Conservation (phyloP, 1,140 invertebrate species). For the Scaptodrosophila lebanonensis region DNA sequence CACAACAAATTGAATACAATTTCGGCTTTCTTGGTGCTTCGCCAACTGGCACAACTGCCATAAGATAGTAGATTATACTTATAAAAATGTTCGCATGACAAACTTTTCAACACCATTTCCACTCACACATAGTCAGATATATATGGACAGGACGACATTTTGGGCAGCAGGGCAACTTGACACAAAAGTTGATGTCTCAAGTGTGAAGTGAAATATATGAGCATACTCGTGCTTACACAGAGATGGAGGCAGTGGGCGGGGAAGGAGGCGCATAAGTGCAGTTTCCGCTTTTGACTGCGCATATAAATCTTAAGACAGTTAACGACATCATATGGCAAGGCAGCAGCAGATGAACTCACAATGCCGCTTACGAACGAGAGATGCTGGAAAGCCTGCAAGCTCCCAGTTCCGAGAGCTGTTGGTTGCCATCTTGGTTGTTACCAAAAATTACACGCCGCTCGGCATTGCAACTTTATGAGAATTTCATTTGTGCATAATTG, state of each 20-base stretch:
- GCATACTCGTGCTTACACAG: not conserved
- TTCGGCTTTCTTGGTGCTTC: too few relatives aligned
- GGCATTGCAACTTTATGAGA: conserved; percentile 46
- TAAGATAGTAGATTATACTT: conserved; percentile 40
- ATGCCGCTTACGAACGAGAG: too few relatives aligned
- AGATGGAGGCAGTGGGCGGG: not conserved
- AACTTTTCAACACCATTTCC: conserved; percentile 51
- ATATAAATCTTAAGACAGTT: conserved; percentile 73
- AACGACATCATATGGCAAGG: conserved; percentile 65
- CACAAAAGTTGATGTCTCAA: conserved; percentile 69
- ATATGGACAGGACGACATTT: conserved; percentile 4
- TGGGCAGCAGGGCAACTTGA: conserved; percentile 31
- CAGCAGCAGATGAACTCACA: conserved; percentile 12
- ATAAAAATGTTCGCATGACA: conserved; percentile 50
- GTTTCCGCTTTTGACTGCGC: conserved; percentile 68
- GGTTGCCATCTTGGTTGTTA: too few relatives aligned
- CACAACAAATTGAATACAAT: conserved; percentile 54
- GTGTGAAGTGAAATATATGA: conserved; percentile 65
- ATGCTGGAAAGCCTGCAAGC: too few relatives aligned
- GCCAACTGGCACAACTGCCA: conserved; percentile 46
- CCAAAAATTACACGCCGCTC: conserved; percentile 50
- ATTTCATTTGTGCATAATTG: conserved; percentile 63
- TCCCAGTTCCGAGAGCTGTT: too few relatives aligned
- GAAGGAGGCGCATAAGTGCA: conserved; percentile 50
- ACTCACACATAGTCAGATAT: too few relatives aligned